Percentiles rank a stretch among this genome's conserved stretches.
Conservation (phyloP, 2,113 vertebrate genomes). For the Promerops cafer region DNA sequence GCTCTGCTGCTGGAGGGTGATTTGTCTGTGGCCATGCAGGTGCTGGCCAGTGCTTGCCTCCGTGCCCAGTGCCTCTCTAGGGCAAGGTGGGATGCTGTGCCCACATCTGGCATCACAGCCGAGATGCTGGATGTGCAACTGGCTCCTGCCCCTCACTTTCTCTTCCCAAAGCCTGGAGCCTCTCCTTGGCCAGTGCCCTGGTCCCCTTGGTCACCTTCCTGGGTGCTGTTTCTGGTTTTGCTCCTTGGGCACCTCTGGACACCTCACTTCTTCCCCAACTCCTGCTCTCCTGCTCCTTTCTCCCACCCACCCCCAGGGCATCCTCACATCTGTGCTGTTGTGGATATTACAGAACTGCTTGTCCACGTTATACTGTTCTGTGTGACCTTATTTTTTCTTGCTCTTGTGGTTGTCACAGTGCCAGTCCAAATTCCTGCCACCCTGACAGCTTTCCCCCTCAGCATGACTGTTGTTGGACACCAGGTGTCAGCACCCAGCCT, state of each 20-base stretch:
- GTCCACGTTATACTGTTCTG: neutral
- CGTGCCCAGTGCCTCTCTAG: neutral
- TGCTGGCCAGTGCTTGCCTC: neutral
- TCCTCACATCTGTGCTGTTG: neutral
- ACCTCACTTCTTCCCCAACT: rapidly evolving
- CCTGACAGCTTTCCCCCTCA: neutral
- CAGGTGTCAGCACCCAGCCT: neutral
- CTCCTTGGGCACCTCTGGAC: neutral
- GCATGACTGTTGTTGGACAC: neutral
- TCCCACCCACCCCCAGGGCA: no score
- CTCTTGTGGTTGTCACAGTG: neutral
- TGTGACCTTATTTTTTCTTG: neutral
- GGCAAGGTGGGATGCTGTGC: neutral
- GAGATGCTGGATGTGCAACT: neutral
- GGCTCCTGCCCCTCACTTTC: neutral
- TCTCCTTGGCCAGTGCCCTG: neutral
- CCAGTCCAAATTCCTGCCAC: neutral
- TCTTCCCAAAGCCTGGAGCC: neutral
- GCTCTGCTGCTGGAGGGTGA: neutral
- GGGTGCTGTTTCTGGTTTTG: neutral
- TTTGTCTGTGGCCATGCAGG: neutral
- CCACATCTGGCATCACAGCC: rapidly evolving
- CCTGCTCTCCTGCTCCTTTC: neutral
- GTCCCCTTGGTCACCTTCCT: neutral
- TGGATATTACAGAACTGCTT: neutral